A percentile compares a stretch with the other conserved stretches of the same genome.
Evolutionary conservation across 2,797 vertebrate species (phyloP).

Genomic region (Fistularia commersonii): DNA sequence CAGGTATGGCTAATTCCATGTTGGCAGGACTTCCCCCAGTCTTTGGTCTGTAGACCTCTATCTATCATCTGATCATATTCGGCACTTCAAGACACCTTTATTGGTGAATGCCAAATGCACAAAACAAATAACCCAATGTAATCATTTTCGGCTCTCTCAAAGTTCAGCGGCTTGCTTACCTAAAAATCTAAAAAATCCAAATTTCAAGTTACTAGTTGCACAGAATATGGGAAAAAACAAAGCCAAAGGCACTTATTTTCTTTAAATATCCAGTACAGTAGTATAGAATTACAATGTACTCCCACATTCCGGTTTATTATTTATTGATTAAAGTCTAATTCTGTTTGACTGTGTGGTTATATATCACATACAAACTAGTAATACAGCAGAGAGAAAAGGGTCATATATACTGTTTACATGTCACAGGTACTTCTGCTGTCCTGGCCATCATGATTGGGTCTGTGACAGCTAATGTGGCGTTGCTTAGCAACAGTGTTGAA

Average conservation of each 20-base stretch:
- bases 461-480: slow-evolving; percentile 74
- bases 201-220: too few relatives aligned
- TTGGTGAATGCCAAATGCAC: slow-evolving; percentile 69
- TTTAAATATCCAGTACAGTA: too few relatives aligned
- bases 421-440: slow-evolving; percentile 81
- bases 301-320: too few relatives aligned
- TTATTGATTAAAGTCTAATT: too few relatives aligned
- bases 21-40: slow-evolving; percentile 87
- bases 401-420: slow-evolving; percentile 5
- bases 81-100: slow-evolving; percentile 89
- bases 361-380: too few relatives aligned
- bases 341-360: too few relatives aligned
- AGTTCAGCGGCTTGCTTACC: neutral
- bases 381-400: neutral
- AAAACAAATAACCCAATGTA: neutral
- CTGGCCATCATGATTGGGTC: slow-evolving; percentile 86
- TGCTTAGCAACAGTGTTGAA: slow-evolving; percentile 65
- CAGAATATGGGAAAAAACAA: too few relatives aligned
- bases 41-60: slow-evolving; percentile 87
- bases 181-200: too few relatives aligned
- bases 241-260: too few relatives aligned
- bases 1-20: slow-evolving; percentile 88
- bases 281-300: too few relatives aligned
- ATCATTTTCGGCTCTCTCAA: too few relatives aligned
- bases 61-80: slow-evolving; percentile 87